Percentiles rank a stretch among this genome's conserved stretches.
Evolutionary conservation across 2,797 vertebrate genomes (phyloP).

Genomic region (Adrianichthys oophorus): DNA sequence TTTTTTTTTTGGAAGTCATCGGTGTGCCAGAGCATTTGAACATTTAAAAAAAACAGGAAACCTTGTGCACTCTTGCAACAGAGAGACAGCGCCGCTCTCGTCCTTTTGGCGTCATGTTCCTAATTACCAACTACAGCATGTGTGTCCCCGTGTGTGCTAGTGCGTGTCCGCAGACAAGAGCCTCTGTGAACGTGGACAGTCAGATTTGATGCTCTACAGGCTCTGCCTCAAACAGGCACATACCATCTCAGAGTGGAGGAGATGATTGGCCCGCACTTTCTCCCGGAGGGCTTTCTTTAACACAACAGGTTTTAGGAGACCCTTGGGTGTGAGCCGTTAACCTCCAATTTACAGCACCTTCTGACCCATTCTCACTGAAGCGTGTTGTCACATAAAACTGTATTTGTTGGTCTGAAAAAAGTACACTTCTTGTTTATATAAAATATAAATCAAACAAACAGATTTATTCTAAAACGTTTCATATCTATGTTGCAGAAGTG

Average conservation of each 20-base stretch:
- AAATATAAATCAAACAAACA: too few species aligned
- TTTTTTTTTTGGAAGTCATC: constrained; percentile 26
- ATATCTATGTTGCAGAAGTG: too few species aligned
- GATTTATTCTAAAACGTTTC: too few species aligned
- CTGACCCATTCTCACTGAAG: constrained; percentile 15
- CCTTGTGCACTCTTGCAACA: constrained; percentile 14
- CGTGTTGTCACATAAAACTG: constrained; percentile 10
- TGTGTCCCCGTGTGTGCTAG: constrained; percentile 25
- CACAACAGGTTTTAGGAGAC: constrained; percentile 32
- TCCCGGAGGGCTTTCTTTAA: constrained; percentile 41
- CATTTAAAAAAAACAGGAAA: constrained; percentile 37
- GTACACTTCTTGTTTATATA: too few species aligned
- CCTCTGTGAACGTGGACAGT: constrained; percentile 64
- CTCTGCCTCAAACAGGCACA: constrained; percentile 37
- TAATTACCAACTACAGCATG: constrained; percentile 50
- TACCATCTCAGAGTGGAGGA: constrained; percentile 30
- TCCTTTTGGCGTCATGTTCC: constrained; percentile 52
- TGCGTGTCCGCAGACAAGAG: constrained; percentile 50
- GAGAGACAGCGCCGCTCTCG: constrained; percentile 31
- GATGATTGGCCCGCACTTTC: constrained; percentile 45
- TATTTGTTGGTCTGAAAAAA: too few species aligned
- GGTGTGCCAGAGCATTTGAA: constrained; percentile 50
- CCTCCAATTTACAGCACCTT: constrained; percentile 22
- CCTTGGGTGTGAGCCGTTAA: constrained; percentile 37
- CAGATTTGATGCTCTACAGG: constrained; percentile 71